Base-by-base conservation (phyloP, 1,140 invertebrate species). In the Idris sp. region DNA sequence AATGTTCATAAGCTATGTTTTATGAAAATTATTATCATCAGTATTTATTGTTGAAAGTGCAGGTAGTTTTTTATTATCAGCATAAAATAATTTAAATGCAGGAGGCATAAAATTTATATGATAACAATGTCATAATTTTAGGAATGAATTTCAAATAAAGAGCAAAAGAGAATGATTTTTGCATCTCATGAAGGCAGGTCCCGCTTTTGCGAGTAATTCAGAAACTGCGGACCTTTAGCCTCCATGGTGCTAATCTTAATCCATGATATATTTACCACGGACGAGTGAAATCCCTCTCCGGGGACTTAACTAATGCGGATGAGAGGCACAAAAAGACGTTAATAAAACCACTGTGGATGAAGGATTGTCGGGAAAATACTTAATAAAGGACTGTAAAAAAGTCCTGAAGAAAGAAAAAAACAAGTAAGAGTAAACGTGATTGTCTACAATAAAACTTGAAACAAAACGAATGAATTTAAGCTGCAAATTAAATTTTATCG, bases 231-330 rank as follows among this genome's bases (percentile, higher is more conserved):
- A 22, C 53, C 54, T 65, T 44, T 40, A 25, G 53, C 43, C 49
- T 53, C 31, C 44, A 8, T 61, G 33, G 59, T 16, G 53, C 59
- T 81, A 79, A 81, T 80, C 74, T 80, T 79, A 81, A 83, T 81
- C 77, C 77, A 56, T 81, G 58, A 81, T 80, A 78, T 78, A 81
- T 79, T 80, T 75, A 67, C 62, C 58, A 67, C 35, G 38, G 62
- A 67, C 62, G 62, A 73, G 14, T 75, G 59, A 76, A 75, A 78
- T 81, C 40, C 61, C 62, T 74, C 38, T 54, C 54, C 22, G n/a
- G 54, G 22, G 67, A 74, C 33, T 67, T 59, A 77, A 68, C 64
- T 46, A 65, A 71, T 33, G 64, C 67, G 59, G 56, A 49, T 40
- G 54, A 38, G 36, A 59, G 35, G 33, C 46, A 48, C 61, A 72